Base-by-base conservation (phyloP, 1,140 invertebrate species). In the Maniola jurtina region DNA sequence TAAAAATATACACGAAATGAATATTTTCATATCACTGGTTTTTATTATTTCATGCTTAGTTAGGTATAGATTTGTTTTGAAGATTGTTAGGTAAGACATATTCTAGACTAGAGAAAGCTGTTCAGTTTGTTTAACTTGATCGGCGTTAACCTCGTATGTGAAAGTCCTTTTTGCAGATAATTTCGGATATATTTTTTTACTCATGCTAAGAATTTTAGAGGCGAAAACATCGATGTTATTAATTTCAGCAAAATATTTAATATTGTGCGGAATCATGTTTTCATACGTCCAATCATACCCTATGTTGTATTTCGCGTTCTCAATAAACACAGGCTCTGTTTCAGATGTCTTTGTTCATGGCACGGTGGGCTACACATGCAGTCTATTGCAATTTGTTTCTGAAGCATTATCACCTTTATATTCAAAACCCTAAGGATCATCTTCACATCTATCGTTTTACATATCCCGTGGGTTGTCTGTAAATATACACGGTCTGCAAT, bases 251-350 rank as follows among this genome's bases (percentile, higher is more conserved):
- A 2, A 11, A 34, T 34, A 52, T 52, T 9, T 14, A 55, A 34
- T 55, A 55, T 55, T 60, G 4, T 71, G 56, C 68, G 68, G 68
- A 62, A 66, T 61, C 25, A 45, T 64, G 38, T 16, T 45, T 62
- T 34, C 47, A 47, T 65, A 54, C 40, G 47, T 59, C 11, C 59
- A 34, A 68, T 58, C 54, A 62, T 54, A 59, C 67, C 35, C 48
- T 15, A 55, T 64, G 33, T 56, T 61, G 38, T 69, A 69, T 74
- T 61, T 64, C 60, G 64, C 69, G 61, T 64, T 77, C 73, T 79
- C 77, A 74, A 85, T 80, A 84, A 82, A 84, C 77, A 75, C 72
- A 69, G 58, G 72, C 64, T 69, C 64, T 66, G 67, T 77, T 76
- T 71, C 72, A 70, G 68, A 75, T 77, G 67, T 76, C 76, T 77